Percentiles rank a stretch among this genome's conserved stretches.
Conservation (phyloP, 2,797 vertebrate species). For the Gymnopithys bicolor region DNA sequence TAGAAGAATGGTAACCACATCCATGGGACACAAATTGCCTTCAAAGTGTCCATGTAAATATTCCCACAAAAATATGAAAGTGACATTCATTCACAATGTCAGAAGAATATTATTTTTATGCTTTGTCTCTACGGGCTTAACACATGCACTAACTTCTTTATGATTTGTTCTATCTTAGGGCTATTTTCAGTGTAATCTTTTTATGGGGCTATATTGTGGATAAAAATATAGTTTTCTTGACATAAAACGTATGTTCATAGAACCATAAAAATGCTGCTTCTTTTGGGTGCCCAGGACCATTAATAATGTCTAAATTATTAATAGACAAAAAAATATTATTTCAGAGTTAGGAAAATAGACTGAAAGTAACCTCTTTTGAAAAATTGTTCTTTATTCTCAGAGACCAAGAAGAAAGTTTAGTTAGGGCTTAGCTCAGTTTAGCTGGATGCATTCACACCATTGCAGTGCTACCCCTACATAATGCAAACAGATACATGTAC, state of each 20-base stretch:
- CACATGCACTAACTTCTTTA: slow-evolving; percentile 60
- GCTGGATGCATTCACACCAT: not conserved
- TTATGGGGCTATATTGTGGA: slow-evolving; percentile 33
- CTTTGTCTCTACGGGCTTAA: slow-evolving; percentile 53
- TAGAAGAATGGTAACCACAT: not conserved
- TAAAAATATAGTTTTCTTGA: slow-evolving; percentile 59
- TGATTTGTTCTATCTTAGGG: slow-evolving; percentile 60
- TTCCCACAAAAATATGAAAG: slow-evolving; percentile 58
- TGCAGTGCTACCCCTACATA: not conserved
- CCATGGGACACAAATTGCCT: slow-evolving; percentile 18
- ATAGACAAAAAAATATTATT: not conserved
- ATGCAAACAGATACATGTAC: not conserved
- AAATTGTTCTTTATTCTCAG: not conserved
- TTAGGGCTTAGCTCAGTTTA: not conserved
- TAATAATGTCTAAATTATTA: not conserved
- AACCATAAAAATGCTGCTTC: slow-evolving; percentile 29
- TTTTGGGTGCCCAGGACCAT: not conserved
- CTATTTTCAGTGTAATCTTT: slow-evolving; percentile 57
- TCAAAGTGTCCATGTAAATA: slow-evolving; percentile 48
- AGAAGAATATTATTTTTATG: slow-evolving; percentile 67
- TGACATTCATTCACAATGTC: slow-evolving; percentile 60
- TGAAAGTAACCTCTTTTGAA: not conserved
- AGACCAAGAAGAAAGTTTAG: not conserved
- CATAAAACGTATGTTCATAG: slow-evolving; percentile 22
- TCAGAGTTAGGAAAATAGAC: not conserved